These are phyloP conservation scores for Pseudochaenichthys georgianus DNA, from an alignment of 2,797 vertebrate genomes.

Conservation along the genomic window DNA sequence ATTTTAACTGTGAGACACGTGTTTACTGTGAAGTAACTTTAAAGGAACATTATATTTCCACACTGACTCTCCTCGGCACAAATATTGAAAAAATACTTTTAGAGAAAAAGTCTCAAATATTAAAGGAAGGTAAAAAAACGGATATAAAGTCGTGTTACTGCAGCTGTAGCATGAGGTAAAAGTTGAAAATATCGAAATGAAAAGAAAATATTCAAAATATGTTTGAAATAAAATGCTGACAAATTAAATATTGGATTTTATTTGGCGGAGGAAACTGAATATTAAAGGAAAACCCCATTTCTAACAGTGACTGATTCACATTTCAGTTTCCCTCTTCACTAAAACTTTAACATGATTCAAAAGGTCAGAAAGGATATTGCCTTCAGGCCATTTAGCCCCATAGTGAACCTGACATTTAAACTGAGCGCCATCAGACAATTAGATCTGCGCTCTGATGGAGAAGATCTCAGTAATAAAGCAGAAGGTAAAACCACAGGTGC, in stretches of 20 bases:
- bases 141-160: neutral
- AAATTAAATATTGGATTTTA: neutral
- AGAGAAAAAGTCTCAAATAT: neutral
- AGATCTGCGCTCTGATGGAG: neutral
- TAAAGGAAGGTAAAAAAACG: no score
- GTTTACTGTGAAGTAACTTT: no score
- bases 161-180: neutral
- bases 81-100: neutral
- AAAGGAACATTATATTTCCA: neutral
- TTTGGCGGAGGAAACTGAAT: no score
- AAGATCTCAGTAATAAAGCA: neutral
- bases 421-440: neutral
- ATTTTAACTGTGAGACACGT: no score
- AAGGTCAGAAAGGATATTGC: conserved; percentile 12
- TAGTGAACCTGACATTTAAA: neutral
- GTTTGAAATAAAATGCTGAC: no score
- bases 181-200: neutral
- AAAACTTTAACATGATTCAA: conserved; percentile 7
- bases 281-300: neutral
- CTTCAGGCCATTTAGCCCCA: neutral
- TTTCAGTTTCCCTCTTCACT: neutral
- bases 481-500: conserved; percentile 13
- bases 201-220: no score
- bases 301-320: conserved; percentile 2
- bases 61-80: neutral